phyloP scores from a whole-genome alignment of 2,888 invertebrate genomes.

The Boloria euphrosyne region DNA sequence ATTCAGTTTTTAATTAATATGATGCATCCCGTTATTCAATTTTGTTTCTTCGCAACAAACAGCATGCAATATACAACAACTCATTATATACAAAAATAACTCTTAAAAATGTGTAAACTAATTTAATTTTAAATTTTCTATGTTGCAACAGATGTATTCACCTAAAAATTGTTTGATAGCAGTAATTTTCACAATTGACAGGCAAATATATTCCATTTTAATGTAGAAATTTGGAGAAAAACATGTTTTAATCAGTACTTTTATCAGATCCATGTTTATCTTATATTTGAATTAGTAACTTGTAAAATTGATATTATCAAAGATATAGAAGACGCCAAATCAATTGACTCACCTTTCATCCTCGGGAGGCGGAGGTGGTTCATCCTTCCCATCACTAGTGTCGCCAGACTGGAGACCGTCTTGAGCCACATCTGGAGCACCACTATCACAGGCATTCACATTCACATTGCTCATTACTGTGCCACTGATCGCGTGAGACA shows the following conservation, averaged over 20 bases:
- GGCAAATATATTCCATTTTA: not conserved
- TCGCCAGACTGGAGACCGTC: constrained; percentile 68
- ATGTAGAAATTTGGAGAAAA: not conserved
- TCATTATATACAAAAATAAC: too few species aligned
- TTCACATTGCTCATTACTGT: constrained; percentile 74
- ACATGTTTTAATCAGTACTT: not conserved
- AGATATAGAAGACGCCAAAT: constrained; percentile 13
- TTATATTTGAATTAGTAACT: constrained; percentile 24
- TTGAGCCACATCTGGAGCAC: constrained; percentile 63
- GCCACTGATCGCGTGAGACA: constrained; percentile 75
- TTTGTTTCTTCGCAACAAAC: too few species aligned
- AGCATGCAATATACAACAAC: too few species aligned
- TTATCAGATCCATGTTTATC: constrained; percentile 21
- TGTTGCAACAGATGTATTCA: too few species aligned
- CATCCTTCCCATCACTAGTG: constrained; percentile 73
- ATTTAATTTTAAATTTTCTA: too few species aligned
- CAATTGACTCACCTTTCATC: constrained; percentile 76
- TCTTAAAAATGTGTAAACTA: too few species aligned
- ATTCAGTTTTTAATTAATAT: too few species aligned
- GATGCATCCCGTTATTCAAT: too few species aligned
- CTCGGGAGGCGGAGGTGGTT: constrained; percentile 64
- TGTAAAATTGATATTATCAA: constrained; percentile 18
- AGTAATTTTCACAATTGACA: too few species aligned
- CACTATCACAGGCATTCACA: constrained; percentile 77
- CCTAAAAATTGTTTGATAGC: too few species aligned